Evolutionary conservation across 2,113 vertebrate genomes (phyloP), one percentile per base, ranked within the genome.

Genomic region (Osmerus eperlanus): DNA sequence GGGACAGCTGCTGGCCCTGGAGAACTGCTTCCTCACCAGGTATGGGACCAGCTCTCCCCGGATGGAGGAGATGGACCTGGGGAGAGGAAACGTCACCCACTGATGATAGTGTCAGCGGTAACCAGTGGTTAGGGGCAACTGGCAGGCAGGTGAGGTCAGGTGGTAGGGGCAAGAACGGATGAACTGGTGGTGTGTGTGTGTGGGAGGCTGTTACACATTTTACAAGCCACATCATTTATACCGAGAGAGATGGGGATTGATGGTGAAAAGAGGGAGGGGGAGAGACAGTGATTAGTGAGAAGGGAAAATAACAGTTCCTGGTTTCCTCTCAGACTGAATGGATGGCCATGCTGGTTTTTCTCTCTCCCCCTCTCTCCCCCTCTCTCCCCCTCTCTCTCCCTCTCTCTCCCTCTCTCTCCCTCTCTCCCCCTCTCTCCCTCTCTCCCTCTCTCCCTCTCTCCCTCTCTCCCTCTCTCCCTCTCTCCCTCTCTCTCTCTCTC

Each of bases 21-120:
- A 94, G 87, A 99, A 99, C 85, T 99, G 97, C 78, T 97, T 99
- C 70, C 94, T 93, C 73, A 99, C 95, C 80, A 99, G 90, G 86
- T 94, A 97, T 0, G 97, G 97, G 73, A 99, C 91, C 84, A 99
- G 78, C 84, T 99, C 97, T 28, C 97, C 96, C 5, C 96, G 93
- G 74, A 99, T 94, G 21, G 97, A 99, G 53, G 94, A 93, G 82
- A 99, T 95, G 60, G 92, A 94, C 84, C 97, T 99, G 84, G 36
- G 23, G 68, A 86, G 51, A 67, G 79, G 83, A 80, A 83, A 83
- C 71, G 82, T 9, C 3, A 36, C 32, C 32, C 32, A 36, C 32
- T 47, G 9, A 47, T 9, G 41, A 47, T 9, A 12, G 8, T 12
- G 41, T 47, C 41, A 47, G 41, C 41, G 7, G 6, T 47, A 9